Evolutionary conservation across 1,140 invertebrate genomes (phyloP).

Genomic region (Mamestra configurata): DNA sequence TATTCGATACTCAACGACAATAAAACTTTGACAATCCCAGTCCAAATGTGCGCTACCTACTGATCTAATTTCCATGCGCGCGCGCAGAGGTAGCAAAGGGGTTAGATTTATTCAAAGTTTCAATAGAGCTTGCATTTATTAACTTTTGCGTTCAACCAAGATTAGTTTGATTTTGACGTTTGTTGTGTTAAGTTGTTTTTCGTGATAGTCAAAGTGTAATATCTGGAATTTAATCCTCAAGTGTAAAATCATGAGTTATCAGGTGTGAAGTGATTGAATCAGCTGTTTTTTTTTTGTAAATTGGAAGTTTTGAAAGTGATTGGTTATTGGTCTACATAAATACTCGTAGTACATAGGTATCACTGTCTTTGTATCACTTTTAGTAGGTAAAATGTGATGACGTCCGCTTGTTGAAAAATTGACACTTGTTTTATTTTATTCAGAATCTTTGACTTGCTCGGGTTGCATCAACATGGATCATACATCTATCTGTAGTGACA

Average conservation of each 20-base stretch:
- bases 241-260: neutral
- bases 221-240: neutral
- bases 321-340: no score
- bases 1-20: neutral
- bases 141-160: constrained; percentile 70
- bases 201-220: constrained; percentile 49
- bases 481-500: no score
- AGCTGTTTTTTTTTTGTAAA: no score
- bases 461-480: no score
- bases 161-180: constrained; percentile 81
- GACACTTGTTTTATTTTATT: no score
- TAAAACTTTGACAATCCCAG: constrained; percentile 19
- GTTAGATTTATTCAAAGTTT: constrained; percentile 83
- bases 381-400: no score
- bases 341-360: no score
- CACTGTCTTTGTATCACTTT: no score
- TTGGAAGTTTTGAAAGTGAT: no score
- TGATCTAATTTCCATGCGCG: constrained; percentile 87
- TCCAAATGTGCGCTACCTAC: constrained; percentile 72
- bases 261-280: neutral
- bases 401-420: no score
- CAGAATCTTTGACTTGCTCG: no score
- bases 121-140: constrained; percentile 83
- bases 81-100: constrained; percentile 79
- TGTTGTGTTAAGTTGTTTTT: constrained; percentile 72